Evolutionary conservation across 2,888 invertebrate genomes (phyloP).

Genomic region (Prionchulus punctatus): DNA sequence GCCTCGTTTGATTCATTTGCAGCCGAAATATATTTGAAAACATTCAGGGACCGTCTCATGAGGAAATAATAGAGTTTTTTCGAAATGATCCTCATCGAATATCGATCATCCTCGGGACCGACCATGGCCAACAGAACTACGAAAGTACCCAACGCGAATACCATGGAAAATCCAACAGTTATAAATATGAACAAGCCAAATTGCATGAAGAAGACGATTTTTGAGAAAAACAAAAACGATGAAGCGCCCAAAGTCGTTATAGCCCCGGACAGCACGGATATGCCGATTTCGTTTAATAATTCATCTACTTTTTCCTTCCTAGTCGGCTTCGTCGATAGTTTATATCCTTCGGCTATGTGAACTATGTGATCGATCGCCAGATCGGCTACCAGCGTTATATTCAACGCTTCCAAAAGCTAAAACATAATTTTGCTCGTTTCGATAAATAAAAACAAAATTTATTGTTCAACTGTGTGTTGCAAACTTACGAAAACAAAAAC

Average conservation of each 20-base stretch:
- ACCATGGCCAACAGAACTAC: slow-evolving; percentile 20
- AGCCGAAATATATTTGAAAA: neutral
- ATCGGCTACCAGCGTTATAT: slow-evolving; percentile 29
- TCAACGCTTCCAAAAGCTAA: slow-evolving; percentile 30
- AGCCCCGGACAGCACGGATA: slow-evolving; percentile 29
- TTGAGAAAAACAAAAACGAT: slow-evolving; percentile 24
- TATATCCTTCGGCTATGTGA: slow-evolving; percentile 30
- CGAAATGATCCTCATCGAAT: slow-evolving; percentile 11
- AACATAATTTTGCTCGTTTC: neutral
- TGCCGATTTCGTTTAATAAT: slow-evolving; percentile 25
- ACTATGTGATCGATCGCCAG: slow-evolving; percentile 31
- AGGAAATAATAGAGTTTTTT: too few species aligned
- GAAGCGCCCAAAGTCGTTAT: slow-evolving; percentile 27
- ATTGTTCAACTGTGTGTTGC: neutral
- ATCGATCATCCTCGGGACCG: slow-evolving; percentile 21
- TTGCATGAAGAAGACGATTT: slow-evolving; percentile 27
- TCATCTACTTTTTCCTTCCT: slow-evolving; percentile 23
- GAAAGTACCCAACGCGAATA: slow-evolving; percentile 25
- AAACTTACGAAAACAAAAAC: too few species aligned
- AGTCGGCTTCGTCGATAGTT: slow-evolving; percentile 20
- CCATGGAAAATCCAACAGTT: slow-evolving; percentile 25
- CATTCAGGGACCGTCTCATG: too few species aligned
- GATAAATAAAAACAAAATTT: neutral
- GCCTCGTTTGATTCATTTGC: too few species aligned
- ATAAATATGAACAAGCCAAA: slow-evolving; percentile 29